Base-by-base conservation (phyloP, 2,888 invertebrate species). In the Prosopocoilus inquinatus region DNA sequence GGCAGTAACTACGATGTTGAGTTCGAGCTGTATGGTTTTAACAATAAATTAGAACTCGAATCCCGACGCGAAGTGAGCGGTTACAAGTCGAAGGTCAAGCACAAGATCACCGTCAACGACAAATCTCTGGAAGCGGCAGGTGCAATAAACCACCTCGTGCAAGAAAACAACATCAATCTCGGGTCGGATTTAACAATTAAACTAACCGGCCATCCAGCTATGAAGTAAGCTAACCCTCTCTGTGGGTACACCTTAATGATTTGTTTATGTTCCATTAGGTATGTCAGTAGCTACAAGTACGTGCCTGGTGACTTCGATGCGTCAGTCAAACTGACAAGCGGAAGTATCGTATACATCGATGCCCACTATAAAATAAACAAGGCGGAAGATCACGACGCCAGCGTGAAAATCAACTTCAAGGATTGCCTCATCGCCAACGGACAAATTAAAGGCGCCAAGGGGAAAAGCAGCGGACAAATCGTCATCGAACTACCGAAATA, bases 121-220 rank as follows among this genome's bases (percentile, higher is more conserved):
- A 84, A 84, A 48, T 87, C 82, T 67, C 82, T 86, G 66, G 83
- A 85, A 65, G 73, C 86, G 0, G 82, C 82, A 28, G 84, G 86
- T 46, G 79, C 81, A 0, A 75, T 87, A 0, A 74, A 78, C 0
- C 84, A 87, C 67, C 81, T 79, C 49, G 71, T 79, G 2, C 80
- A 80, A 63, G 77, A 80, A 0, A 81, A 83, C 50, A 83, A 85
- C 59, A 64, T 82, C 11, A 78, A 85, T 47, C 67, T 84, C 55
- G 84, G 83, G 2, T 81, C 83, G 12, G 76, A 81, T 56, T 79
- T 85, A 47, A 79, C 80, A 32, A 59, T 86, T 5, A 83, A 84
- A 61, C 65, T 84, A 3, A 80, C 84, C 35, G 78, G 78, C n/a
- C 79, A 80, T 63, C 75, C 73, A n/a, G 80, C 82, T 20, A 75